Evolutionary conservation across 2,888 invertebrate genomes (phyloP), one percentile per base, ranked within the genome.

Genomic region (Cheilosia variabilis): DNA sequence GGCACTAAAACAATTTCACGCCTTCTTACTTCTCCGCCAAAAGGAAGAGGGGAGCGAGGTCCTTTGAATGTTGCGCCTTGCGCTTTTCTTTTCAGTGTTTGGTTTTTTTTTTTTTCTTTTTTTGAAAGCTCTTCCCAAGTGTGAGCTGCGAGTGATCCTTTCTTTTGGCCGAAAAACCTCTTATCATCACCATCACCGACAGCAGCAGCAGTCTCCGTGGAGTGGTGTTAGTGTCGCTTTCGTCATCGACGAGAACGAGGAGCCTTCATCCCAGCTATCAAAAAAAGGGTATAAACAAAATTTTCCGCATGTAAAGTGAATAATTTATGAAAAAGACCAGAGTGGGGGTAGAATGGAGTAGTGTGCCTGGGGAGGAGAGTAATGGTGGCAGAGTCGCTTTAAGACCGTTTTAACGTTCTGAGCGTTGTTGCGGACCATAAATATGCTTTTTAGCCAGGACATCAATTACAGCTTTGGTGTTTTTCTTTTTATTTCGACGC

Each of bases 1-100:
- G 69, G 55, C 78, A 73, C 73, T 84, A 79, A 84, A 84, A 79
- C 83, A 84, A 79, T 84, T 84, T 84, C 83, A 79, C 68, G 75
- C 83, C 69, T 69, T 79, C 83, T 79, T 83, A 79, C 73, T 63
- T 68, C 58, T 43, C 34, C 60, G 55, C 53, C 62, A 62, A 31
- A 31, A 45, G 31, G 7, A 69, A 55, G 41, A 15, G 10, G 34
- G 3, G 47, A 63, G 50, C 52, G 50, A 62, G 66, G 50, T 72
- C 13, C 53, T 69, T 84, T 79, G 52, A 69, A 62, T 55, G 73
- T 52, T 79, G 83, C 62, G 72, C 79, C 69, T 66, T 83, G 73
- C 34, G 13, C 24, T 58, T 60, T 72, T 60, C 19, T 57, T 60
- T 66, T 73, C 2, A 2, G 31, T 31, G 9, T 24, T 47, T 13